Conservation (phyloP, 2,888 invertebrate genomes). For the Rhagophthalmus giganteus region DNA sequence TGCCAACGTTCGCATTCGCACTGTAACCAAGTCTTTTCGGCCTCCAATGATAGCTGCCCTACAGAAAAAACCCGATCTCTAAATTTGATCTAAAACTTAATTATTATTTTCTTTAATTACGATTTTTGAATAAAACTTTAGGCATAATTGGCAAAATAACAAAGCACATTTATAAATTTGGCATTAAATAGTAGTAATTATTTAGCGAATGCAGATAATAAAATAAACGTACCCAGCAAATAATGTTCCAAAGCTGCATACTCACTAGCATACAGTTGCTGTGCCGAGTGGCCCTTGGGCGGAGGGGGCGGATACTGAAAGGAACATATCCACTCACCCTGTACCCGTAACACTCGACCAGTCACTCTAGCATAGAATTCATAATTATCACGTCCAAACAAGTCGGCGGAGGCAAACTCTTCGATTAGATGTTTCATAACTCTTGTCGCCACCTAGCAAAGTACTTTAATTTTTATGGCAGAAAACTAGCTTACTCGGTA, state of each 20-base stretch:
- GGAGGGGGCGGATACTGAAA: slow-evolving; percentile 85
- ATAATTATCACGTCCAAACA: slow-evolving; percentile 93
- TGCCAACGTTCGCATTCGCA: slow-evolving; percentile 90
- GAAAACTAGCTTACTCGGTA: no score
- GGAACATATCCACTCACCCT: slow-evolving; percentile 95
- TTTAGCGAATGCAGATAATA: no score
- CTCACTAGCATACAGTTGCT: slow-evolving; percentile 70
- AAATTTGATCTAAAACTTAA: no score
- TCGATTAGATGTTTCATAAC: slow-evolving; percentile 97
- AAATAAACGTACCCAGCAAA: slow-evolving; percentile 48
- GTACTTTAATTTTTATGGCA: slow-evolving; percentile 1
- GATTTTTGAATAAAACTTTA: no score
- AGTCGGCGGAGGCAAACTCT: slow-evolving; percentile 92
- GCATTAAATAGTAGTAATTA: no score
- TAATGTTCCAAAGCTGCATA: slow-evolving; percentile 53
- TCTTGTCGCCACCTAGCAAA: slow-evolving; percentile 80
- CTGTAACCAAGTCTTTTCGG: slow-evolving; percentile 88
- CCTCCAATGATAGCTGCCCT: slow-evolving; percentile 86
- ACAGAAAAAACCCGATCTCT: no score
- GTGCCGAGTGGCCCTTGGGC: slow-evolving; percentile 64
- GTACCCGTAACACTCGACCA: slow-evolving; percentile 87
- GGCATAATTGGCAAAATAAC: no score
- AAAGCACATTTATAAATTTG: no score
- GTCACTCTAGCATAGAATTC: slow-evolving; percentile 95
- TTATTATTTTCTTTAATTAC: no score